Conservation (phyloP, 1,140 invertebrate species). For the Halesus radiatus region DNA sequence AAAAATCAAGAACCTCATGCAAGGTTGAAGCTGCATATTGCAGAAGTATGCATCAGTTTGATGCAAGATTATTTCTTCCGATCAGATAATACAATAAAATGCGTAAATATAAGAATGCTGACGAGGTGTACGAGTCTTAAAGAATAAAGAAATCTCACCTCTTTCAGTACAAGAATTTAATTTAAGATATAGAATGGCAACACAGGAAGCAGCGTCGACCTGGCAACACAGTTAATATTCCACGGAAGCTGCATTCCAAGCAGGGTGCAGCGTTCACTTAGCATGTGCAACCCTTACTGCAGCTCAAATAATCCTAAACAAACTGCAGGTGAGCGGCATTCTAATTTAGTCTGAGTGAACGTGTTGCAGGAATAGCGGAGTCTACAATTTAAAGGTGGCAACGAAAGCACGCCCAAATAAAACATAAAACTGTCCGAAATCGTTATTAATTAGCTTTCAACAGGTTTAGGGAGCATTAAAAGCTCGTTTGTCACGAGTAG, state of each 20-base stretch:
- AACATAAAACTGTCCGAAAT: not conserved
- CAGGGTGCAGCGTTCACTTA: not conserved
- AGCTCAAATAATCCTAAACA: not conserved
- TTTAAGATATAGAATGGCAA: not conserved
- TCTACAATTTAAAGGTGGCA: not conserved
- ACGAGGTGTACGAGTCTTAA: no score
- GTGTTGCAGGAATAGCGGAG: not conserved
- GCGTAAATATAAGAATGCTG: no score
- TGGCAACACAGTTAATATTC: not conserved
- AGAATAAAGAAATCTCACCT: no score
- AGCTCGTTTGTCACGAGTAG: constrained; percentile 14
- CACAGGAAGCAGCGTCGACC: not conserved
- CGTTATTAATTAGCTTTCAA: constrained; percentile 17
- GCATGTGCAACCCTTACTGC: not conserved
- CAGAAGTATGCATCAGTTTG: no score
- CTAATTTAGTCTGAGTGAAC: not conserved
- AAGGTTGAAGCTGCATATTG: no score
- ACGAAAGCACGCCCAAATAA: not conserved
- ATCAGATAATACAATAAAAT: no score
- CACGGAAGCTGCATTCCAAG: not conserved
- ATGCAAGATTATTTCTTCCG: no score
- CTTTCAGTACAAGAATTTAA: no score
- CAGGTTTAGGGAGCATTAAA: constrained; percentile 20
- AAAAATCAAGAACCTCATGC: no score
- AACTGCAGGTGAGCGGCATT: not conserved